phyloP scores from a whole-genome alignment of 2,888 invertebrate genomes.

The Drosophila robusta region DNA sequence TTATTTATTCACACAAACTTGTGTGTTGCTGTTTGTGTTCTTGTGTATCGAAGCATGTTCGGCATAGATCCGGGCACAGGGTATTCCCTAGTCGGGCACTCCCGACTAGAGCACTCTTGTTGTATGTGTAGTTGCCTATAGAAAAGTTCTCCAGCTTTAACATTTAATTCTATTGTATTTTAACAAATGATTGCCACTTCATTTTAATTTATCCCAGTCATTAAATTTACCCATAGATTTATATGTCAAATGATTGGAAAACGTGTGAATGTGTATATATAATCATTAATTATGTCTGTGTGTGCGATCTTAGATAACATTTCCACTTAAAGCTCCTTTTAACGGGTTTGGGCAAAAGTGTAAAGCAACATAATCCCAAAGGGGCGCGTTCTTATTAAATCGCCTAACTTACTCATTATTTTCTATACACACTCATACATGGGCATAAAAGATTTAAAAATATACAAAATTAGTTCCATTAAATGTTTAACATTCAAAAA shows the following conservation, averaged over 20 bases:
- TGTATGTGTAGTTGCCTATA: conserved; percentile 4
- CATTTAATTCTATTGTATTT: conserved; percentile 58
- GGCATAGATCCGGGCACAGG: too few relatives aligned
- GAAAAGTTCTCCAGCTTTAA: conserved; percentile 40
- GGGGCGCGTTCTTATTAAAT: not conserved
- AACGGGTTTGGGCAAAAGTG: too few relatives aligned
- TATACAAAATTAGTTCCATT: too few relatives aligned
- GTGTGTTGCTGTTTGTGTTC: too few relatives aligned
- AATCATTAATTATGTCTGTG: conserved; percentile 3
- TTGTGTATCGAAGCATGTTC: too few relatives aligned
- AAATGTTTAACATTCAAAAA: not conserved
- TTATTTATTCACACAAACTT: too few relatives aligned
- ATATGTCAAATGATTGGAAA: conserved; percentile 18
- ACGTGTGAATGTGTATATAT: not conserved
- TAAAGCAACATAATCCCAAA: too few relatives aligned
- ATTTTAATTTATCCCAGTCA: conserved; percentile 56
- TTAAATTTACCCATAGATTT: conserved; percentile 48
- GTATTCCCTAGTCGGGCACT: too few relatives aligned
- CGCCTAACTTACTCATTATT: not conserved
- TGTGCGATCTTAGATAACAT: not conserved
- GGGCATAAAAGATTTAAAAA: too few relatives aligned
- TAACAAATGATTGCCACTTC: conserved; percentile 54
- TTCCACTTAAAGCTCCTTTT: not conserved
- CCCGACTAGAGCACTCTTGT: too few relatives aligned
- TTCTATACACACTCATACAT: too few relatives aligned